phyloP scores from a whole-genome alignment of 2,797 vertebrate genomes.

The Anguilla obscura region DNA sequence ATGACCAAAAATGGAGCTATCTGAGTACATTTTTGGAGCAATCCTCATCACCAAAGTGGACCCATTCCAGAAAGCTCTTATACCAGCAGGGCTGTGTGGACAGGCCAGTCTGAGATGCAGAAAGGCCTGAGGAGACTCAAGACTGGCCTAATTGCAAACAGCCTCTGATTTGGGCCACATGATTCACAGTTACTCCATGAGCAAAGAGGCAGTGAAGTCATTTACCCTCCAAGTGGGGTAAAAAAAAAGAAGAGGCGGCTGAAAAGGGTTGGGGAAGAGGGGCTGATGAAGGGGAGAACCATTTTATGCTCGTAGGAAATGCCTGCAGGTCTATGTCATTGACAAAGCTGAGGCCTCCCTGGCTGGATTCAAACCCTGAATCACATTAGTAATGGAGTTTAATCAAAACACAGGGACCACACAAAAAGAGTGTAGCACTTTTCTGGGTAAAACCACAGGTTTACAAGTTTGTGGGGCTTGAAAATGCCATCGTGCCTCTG shows the following conservation, averaged over 20 bases:
- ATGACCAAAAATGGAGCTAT: slow-evolving; percentile 28
- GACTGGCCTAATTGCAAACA: slow-evolving; percentile 36
- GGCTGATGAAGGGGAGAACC: slow-evolving; percentile 35
- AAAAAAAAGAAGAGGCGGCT: not conserved
- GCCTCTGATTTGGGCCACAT: slow-evolving; percentile 31
- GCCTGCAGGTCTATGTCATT: slow-evolving; percentile 26
- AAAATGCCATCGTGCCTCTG: slow-evolving; percentile 28
- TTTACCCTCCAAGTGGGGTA: slow-evolving; percentile 54
- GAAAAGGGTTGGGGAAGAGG: slow-evolving; percentile 39
- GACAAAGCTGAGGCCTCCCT: slow-evolving; percentile 30
- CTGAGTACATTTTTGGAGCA: not conserved
- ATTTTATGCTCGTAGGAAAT: slow-evolving; percentile 47
- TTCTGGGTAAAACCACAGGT: slow-evolving; percentile 8
- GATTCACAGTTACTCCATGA: slow-evolving; percentile 53
- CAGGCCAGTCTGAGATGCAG: slow-evolving; percentile 23
- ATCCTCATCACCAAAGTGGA: slow-evolving; percentile 14
- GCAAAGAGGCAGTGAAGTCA: slow-evolving; percentile 32
- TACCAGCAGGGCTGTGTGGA: not conserved
- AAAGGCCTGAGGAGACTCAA: slow-evolving; percentile 35
- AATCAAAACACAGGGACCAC: slow-evolving; percentile 23
- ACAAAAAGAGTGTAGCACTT: slow-evolving; percentile 18
- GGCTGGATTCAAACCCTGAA: not conserved
- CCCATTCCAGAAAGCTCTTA: not conserved
- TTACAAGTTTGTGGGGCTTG: not conserved
- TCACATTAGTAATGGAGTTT: slow-evolving; percentile 28